phyloP scores from a whole-genome alignment of 2,888 invertebrate genomes.

The Agelastica alni region DNA sequence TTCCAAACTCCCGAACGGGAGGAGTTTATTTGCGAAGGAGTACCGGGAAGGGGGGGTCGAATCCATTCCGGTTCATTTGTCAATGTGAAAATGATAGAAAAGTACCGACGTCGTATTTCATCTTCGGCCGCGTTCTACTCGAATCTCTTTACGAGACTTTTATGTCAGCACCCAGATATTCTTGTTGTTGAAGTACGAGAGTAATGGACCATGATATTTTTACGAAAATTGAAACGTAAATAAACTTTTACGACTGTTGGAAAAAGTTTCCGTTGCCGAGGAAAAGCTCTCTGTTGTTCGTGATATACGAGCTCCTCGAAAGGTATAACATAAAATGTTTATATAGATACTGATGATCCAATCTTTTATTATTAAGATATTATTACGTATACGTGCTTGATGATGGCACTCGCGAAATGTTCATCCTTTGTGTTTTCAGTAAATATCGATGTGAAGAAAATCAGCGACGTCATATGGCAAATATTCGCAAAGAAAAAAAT shows the following conservation, averaged over 20 bases:
- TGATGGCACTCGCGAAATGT: too few relatives aligned
- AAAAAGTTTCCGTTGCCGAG: constrained; percentile 37
- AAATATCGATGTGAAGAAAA: too few relatives aligned
- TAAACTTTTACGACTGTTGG: constrained; percentile 53
- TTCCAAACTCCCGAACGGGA: constrained; percentile 10
- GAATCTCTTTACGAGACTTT: constrained; percentile 53
- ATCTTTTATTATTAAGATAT: constrained; percentile 5
- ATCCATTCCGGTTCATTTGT: constrained; percentile 53
- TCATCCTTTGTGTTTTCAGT: too few relatives aligned
- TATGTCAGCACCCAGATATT: constrained; percentile 52
- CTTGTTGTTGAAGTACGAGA: constrained; percentile 49
- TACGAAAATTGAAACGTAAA: constrained; percentile 57
- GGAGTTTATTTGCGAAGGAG: constrained; percentile 22
- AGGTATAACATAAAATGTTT: constrained; percentile 23
- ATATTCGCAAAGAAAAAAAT: too few relatives aligned
- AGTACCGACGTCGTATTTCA: constrained; percentile 50
- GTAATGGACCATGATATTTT: constrained; percentile 57
- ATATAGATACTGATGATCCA: constrained; percentile 13
- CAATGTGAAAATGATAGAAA: constrained; percentile 46
- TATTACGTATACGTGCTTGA: not conserved
- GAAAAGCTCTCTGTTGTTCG: constrained; percentile 26
- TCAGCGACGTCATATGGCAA: too few relatives aligned
- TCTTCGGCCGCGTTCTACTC: constrained; percentile 51
- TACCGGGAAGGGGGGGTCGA: constrained; percentile 24
- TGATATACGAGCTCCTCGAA: constrained; percentile 29